Base-by-base conservation (phyloP, 2,113 vertebrate species). In the Coregonus clupeaformis region DNA sequence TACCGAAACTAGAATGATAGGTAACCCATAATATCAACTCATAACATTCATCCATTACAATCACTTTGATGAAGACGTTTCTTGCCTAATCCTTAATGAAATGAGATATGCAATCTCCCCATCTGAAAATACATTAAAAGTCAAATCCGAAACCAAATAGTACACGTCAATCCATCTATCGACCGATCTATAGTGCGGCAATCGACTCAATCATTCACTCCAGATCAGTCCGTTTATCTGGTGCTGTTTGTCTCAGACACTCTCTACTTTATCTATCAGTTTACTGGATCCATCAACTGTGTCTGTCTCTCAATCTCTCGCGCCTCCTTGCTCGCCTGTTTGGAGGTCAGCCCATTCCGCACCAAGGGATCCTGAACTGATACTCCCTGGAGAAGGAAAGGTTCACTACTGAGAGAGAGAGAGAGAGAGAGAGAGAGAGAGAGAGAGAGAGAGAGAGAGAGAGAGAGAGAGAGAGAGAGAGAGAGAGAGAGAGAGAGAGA, bases 201-300 rank as follows among this genome's bases (percentile, higher is more conserved):
- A 59, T n/a, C 14, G n/a, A 24, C 3, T 22, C 57, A 22, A 60
- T 16, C 57, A 16, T 60, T 60, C n/a, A 60, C n/a, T 60, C 52
- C 13, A 24, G n/a, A 60, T 22, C 70, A 75, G 69, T 84, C 75
- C 77, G 80, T 85, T 86, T 88, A 85, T 87, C 81, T 86, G 84
- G 86, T 82, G 22, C 86, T 87, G 80, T 80, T 81, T 84, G 76
- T 74, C 80, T 78, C 71, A 67, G 75, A 85, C 84, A 84, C 77
- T 76, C 85, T 87, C 82, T 62, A 72, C 81, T 82, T 81, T 77
- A 85, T 73, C 80, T 79, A 84, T 73, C 78, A 73, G 83, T 90
- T 87, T 86, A 89, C 77, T 78, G 80, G 83, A 85, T 80, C 69
- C 82, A 80, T 82, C 76, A 81, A 24, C 18, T 22, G n/a, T 60